A percentile compares a stretch with the other conserved stretches of the same genome.
Evolutionary conservation across 2,888 invertebrate genomes (phyloP).

Genomic region (Aporophyla nigra): DNA sequence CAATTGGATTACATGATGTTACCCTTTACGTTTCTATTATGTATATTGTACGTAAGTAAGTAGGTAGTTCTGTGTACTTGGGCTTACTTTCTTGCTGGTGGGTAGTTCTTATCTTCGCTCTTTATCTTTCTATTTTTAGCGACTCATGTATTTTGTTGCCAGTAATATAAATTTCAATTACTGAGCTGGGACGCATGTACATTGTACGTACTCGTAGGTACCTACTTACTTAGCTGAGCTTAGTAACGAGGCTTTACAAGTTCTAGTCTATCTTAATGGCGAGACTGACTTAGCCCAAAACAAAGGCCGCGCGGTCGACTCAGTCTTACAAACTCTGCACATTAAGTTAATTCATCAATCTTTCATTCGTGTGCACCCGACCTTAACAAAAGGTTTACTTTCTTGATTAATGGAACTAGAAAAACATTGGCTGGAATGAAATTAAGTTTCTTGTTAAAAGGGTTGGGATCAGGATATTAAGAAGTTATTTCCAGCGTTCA

Average conservation of each 20-base stretch:
- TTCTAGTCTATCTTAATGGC: constrained; percentile 61
- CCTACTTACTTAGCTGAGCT: constrained; percentile 36
- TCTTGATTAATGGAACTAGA: constrained; percentile 63
- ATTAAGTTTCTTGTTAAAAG: constrained; percentile 27
- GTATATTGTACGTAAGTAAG: constrained; percentile 31
- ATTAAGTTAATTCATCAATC: constrained; percentile 70
- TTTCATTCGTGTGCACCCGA: constrained; percentile 64
- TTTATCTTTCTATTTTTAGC: constrained; percentile 15
- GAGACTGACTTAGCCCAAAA: constrained; percentile 63
- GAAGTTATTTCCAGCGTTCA: constrained; percentile 18
- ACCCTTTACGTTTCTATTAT: constrained; percentile 34
- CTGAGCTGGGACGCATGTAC: constrained; percentile 14
- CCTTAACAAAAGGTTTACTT: constrained; percentile 60
- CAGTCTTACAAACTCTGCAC: constrained; percentile 63
- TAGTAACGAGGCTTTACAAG: constrained; percentile 56
- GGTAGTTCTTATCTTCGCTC: constrained; percentile 21
- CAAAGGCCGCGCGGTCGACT: constrained; percentile 59
- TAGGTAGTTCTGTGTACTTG: constrained; percentile 15
- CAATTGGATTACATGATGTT: constrained; percentile 44
- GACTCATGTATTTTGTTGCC: background rate
- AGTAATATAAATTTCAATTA: constrained; percentile 12
- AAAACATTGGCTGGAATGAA: constrained; percentile 31
- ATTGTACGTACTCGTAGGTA: constrained; percentile 6
- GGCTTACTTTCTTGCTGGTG: constrained; percentile 2
- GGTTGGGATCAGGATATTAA: constrained; percentile 31